Evolutionary conservation across 2,113 vertebrate genomes (phyloP), one percentile per base, ranked within the genome.

Genomic region (Tricholaema leucomelas): DNA sequence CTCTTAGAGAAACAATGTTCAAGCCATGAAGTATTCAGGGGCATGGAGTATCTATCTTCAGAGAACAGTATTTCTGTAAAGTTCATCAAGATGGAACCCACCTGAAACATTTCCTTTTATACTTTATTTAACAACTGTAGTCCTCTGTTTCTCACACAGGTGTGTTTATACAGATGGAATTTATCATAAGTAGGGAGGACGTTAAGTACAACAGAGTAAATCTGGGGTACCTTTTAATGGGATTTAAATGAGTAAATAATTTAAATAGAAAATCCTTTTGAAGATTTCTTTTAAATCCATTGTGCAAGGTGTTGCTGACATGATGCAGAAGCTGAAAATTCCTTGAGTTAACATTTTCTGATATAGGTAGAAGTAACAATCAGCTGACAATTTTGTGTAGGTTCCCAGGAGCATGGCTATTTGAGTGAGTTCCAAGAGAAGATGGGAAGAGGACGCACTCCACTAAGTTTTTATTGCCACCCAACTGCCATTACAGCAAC

Each of bases 131-230:
- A 81, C n/a, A 61, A 84, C 44, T 81, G 54, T 54, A 60, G 58
- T 40, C 12, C 33, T 73, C 74, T 79, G 28, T 79, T 85, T 42
- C 38, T 78, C 40, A 50, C 71, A 72, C n/a, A 81, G 71, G 24
- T 96, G 46, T 88, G 63, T 84, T 89, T 78, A 81, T 61, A 74
- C 63, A 85, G 42, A 91, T 48, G 33, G 44, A 87, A 74, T 90
- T 90, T 86, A 60, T 84, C 72, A 18, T 46, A 88, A 70, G 36
- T 12, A 77, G 35, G 70, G 54, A 67, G 30, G 59, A 81, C 2
- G 6, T 85, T 70, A 65, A 87, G 54, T 58, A 44, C 40, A 83
- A 82, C 36, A 40, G 50, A 91, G 89, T 66, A 77, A 85, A 83
- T 92, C 61, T 72, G 48, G 24, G 20, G 81, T 92, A 91, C 18